These are phyloP conservation scores for Diorhabda carinulata DNA, from an alignment of 1,140 invertebrate species.

Conservation along the genomic window DNA sequence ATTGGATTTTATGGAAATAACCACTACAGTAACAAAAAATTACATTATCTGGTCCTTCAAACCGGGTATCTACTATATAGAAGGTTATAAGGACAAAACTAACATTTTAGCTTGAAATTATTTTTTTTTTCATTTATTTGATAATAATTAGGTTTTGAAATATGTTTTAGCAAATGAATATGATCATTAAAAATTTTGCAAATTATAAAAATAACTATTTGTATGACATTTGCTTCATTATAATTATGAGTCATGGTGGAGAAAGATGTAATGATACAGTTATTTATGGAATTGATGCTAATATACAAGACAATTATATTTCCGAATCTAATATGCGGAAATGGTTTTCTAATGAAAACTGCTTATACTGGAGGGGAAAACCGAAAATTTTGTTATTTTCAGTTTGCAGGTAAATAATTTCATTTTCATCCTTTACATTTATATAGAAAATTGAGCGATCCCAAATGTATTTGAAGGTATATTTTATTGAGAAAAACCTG, in stretches of 20 bases:
- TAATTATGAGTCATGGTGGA: conserved; percentile 57
- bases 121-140: background rate
- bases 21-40: background rate
- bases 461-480: too few relatives aligned
- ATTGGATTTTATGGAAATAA: background rate
- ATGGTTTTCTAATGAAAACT: conserved; percentile 62
- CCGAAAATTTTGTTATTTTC: conserved; percentile 79
- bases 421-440: background rate
- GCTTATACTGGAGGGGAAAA: conserved; percentile 57
- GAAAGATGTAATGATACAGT: conserved; percentile 41
- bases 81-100: too few relatives aligned
- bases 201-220: conserved; percentile 12
- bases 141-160: background rate
- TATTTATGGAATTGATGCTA: conserved; percentile 49
- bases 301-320: conserved; percentile 43
- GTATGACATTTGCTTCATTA: conserved; percentile 57
- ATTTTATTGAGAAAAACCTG: too few relatives aligned
- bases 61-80: too few relatives aligned
- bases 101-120: background rate
- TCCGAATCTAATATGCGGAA: conserved; percentile 50
- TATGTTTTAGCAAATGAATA: conserved; percentile 19
- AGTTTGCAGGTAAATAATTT: conserved; percentile 51
- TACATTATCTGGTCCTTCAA: background rate
- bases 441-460: background rate
- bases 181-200: conserved; percentile 19